phyloP scores from a whole-genome alignment of 1,140 invertebrate species.

The Ylistrum balloti region DNA sequence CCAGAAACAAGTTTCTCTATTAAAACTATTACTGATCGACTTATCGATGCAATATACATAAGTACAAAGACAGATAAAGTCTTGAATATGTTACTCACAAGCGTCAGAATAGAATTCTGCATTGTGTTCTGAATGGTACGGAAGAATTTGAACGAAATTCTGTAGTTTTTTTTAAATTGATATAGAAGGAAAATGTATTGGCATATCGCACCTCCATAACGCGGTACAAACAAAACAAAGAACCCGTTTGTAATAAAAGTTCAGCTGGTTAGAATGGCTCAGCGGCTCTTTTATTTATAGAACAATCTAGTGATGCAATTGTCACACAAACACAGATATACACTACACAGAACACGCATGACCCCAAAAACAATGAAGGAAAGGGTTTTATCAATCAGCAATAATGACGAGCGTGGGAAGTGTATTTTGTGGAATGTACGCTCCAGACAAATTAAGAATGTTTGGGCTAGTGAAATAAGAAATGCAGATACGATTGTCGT shows the following conservation, averaged over 20 bases:
- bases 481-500: not conserved
- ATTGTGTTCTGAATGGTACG: not conserved
- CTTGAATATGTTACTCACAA: not conserved
- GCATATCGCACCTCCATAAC: not conserved
- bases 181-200: not conserved
- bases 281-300: not conserved
- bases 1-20: not conserved
- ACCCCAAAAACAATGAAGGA: not conserved
- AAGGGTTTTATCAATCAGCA: not conserved
- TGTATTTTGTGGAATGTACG: not conserved
- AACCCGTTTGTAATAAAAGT: not conserved
- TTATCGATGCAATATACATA: not conserved
- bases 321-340: not conserved
- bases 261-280: not conserved
- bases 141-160: not conserved
- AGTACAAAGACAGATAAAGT: not conserved
- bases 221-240: not conserved
- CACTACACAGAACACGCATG: not conserved
- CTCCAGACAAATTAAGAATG: not conserved
- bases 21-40: not conserved
- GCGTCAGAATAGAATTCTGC: not conserved
- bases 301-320: no score
- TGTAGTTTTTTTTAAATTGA: not conserved
- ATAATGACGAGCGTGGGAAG: not conserved
- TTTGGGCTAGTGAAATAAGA: not conserved